Evolutionary conservation across 2,888 invertebrate genomes (phyloP).

Genomic region (Steinernema carpocapsae): DNA sequence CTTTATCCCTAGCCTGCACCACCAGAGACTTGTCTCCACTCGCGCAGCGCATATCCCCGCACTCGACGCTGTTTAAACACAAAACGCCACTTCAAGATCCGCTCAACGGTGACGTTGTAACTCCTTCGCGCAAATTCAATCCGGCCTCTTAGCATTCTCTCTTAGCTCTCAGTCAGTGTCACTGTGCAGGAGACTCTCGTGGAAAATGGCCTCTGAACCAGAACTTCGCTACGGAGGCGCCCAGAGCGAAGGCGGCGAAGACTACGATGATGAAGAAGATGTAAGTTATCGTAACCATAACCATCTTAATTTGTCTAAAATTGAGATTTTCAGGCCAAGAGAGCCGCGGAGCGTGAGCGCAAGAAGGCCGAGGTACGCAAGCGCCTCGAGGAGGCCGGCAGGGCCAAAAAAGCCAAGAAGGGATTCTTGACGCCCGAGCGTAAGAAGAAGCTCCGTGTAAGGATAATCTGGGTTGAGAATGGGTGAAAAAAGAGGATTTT

Average conservation of each 20-base stretch:
- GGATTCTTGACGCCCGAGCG: conserved; percentile 99
- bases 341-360: conserved; percentile 86
- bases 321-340: conserved; percentile 23
- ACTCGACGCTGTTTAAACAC: conserved; percentile 31
- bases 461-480: too few species aligned
- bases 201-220: conserved; percentile 38
- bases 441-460: conserved; percentile 98
- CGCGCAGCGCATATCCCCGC: neutral
- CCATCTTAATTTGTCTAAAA: neutral
- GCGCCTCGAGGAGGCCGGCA: conserved; percentile 97
- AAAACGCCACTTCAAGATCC: conserved; percentile 30
- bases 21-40: too few species aligned
- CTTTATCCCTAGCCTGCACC: neutral
- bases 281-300: neutral
- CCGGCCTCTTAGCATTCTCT: conserved; percentile 3
- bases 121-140: conserved; percentile 1
- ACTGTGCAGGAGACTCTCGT: neutral
- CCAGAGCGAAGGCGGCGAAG: conserved; percentile 46
- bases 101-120: neutral
- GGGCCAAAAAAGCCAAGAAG: conserved; percentile 97
- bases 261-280: conserved; percentile 47
- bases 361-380: conserved; percentile 98
- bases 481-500: conserved; percentile 30
- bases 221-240: conserved; percentile 51
- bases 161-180: neutral